Conservation (phyloP, 2,797 vertebrate species). For the Coilia nasus region DNA sequence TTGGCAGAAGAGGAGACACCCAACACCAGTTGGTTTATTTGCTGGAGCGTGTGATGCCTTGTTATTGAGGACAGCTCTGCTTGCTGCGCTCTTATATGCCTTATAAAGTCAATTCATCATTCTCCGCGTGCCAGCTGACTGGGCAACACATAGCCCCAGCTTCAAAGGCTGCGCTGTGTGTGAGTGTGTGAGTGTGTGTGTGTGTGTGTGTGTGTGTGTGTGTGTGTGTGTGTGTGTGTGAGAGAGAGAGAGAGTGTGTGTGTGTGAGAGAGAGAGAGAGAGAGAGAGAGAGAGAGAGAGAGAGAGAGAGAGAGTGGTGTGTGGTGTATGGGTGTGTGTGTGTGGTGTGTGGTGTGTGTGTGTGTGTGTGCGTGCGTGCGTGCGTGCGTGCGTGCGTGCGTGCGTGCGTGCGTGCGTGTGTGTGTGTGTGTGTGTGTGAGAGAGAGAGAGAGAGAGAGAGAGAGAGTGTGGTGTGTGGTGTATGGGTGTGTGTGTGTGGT, state of each 20-base stretch:
- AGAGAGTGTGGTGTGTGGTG: neutral
- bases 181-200: neutral
- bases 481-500: neutral
- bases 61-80: constrained; percentile 22
- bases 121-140: neutral
- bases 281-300: too few species aligned
- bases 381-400: too few species aligned
- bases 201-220: too few species aligned
- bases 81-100: neutral
- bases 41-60: constrained; percentile 6
- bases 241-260: too few species aligned
- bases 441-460: too few species aligned
- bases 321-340: neutral
- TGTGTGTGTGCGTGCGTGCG: neutral
- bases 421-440: too few species aligned
- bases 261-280: too few species aligned
- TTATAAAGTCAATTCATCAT: constrained; percentile 24
- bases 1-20: neutral
- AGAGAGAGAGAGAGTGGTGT: neutral
- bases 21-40: constrained; percentile 21
- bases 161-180: neutral
- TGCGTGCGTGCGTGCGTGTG: too few species aligned
- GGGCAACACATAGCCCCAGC: neutral
- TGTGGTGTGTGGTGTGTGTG: too few species aligned
- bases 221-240: neutral